Evolutionary conservation across 2,113 vertebrate species (phyloP).

Genomic region (Coturnix japonica): DNA sequence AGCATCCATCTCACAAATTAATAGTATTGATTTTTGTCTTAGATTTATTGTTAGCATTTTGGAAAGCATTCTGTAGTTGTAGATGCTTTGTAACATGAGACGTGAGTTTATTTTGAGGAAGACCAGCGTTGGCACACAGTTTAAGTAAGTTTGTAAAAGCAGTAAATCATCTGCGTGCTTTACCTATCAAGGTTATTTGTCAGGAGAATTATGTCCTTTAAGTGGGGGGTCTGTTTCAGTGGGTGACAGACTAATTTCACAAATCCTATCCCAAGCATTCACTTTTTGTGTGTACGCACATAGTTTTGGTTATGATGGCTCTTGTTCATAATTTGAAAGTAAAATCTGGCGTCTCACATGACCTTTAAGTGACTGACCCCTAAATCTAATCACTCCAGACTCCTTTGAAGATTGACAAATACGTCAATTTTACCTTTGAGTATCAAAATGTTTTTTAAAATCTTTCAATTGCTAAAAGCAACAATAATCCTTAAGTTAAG

Average conservation of each 20-base stretch:
- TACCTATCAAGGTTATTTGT: slow-evolving; percentile 81
- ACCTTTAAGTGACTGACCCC: slow-evolving; percentile 80
- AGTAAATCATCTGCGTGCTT: slow-evolving; percentile 46
- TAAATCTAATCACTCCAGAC: slow-evolving; percentile 81
- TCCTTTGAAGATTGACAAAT: slow-evolving; percentile 80
- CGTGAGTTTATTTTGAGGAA: slow-evolving; percentile 26
- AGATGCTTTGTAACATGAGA: slow-evolving; percentile 48
- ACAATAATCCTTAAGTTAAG: slow-evolving; percentile 34
- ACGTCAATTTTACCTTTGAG: slow-evolving; percentile 73
- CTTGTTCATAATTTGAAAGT: slow-evolving; percentile 80
- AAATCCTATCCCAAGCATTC: slow-evolving; percentile 42
- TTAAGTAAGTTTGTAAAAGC: slow-evolving; percentile 53
- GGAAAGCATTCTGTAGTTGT: slow-evolving; percentile 54
- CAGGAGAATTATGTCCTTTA: slow-evolving; percentile 74
- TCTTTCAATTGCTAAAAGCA: slow-evolving; percentile 67
- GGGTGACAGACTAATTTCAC: slow-evolving; percentile 62
- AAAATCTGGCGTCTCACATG: slow-evolving; percentile 78
- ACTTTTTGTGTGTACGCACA: slow-evolving; percentile 53
- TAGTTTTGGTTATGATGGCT: slow-evolving; percentile 73
- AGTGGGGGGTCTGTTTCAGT: slow-evolving; percentile 36
- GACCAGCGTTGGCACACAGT: slow-evolving; percentile 40
- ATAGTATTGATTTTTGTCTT: slow-evolving; percentile 61
- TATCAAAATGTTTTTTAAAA: slow-evolving; percentile 71
- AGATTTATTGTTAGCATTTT: slow-evolving; percentile 69
- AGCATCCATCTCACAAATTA: slow-evolving; percentile 53